Base-by-base conservation (phyloP, 2,797 vertebrate genomes). In the Orientallactaga sibirica region DNA sequence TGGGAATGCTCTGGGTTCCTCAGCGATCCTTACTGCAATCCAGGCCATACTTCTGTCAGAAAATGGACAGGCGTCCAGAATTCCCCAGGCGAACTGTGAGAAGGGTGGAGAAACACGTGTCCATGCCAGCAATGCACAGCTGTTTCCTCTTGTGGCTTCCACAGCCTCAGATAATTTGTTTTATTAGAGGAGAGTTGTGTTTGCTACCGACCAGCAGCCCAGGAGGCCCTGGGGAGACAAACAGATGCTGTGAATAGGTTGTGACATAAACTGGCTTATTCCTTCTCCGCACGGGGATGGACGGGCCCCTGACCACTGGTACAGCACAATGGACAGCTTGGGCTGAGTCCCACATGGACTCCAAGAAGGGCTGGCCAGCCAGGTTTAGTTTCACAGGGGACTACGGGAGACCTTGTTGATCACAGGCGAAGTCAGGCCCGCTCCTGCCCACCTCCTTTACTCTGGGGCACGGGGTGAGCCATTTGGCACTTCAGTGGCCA, bases 81-180 rank as follows among this genome's bases (percentile, higher is more conserved):
- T 55, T 61, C 92, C 27, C 2, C 82, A 91, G 64, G 43, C 43
- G 37, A 75, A 78, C 70, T 41, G 83, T 84, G 94, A 87, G 55
- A 93, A 11, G 86, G 88, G 82, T 29, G 61, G 88, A 12, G 89
- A 96, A 94, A 96, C 58, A 55, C 7, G 3, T 88, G 86, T 80
- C 73, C 90, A 1, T 89, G 97, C 96, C 95, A 97, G 96, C 89
- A 97, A 97, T 29, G 9, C 95, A 85, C 96, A 97, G 96, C 97
- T 97, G 97, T 96, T 97, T 92, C 95, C 96, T 96, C 95, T 93
- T 92, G 90, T 87, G 96, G 97, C 88, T 95, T 94, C 96, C 68
- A 43, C 84, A 62, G 96, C 93, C 95, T 92, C 86, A n/a, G 95
- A 95, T 94, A 94, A 93, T 97, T 97, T 94, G 97, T 97, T 97